These are phyloP conservation scores for Paramuricea clavata DNA, from an alignment of 92 coral and sea anemone species.

Conservation along the genomic window DNA sequence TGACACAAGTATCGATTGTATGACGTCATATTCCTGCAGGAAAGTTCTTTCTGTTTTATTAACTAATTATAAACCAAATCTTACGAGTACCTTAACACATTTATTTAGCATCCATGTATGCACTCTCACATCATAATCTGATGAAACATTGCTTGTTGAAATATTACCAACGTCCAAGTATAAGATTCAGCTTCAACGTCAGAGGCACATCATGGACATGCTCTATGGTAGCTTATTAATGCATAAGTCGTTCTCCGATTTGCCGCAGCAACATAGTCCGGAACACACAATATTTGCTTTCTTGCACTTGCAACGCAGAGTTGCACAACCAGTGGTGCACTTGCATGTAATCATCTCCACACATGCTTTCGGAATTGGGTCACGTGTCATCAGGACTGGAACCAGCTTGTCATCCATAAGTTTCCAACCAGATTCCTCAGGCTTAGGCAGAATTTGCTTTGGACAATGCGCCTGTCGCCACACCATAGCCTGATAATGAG, in stretches of 20 bases:
- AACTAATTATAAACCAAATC: background rate
- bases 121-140: background rate
- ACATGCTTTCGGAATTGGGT: conserved; percentile 45
- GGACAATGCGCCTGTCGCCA: conserved; percentile 61
- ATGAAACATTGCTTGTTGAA: background rate
- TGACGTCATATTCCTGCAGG: background rate
- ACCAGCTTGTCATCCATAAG: conserved; percentile 30
- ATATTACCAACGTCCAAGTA: background rate
- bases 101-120: background rate
- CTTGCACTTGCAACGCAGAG: conserved; percentile 14
- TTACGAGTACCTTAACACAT: background rate
- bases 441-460: conserved; percentile 45
- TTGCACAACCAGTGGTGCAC: conserved; percentile 20
- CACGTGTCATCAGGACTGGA: conserved; percentile 40
- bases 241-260: conserved; percentile 16
- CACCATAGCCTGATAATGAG: conserved; percentile 58
- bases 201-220: background rate
- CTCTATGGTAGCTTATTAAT: conserved; percentile 11
- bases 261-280: background rate
- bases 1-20: background rate
- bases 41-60: background rate
- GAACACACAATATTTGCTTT: conserved; percentile 3
- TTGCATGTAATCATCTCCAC: conserved; percentile 21
- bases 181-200: background rate
- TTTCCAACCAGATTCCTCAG: conserved; percentile 48